Conservation (phyloP, 2,113 vertebrate species). For the Rafetus swinhoei region DNA sequence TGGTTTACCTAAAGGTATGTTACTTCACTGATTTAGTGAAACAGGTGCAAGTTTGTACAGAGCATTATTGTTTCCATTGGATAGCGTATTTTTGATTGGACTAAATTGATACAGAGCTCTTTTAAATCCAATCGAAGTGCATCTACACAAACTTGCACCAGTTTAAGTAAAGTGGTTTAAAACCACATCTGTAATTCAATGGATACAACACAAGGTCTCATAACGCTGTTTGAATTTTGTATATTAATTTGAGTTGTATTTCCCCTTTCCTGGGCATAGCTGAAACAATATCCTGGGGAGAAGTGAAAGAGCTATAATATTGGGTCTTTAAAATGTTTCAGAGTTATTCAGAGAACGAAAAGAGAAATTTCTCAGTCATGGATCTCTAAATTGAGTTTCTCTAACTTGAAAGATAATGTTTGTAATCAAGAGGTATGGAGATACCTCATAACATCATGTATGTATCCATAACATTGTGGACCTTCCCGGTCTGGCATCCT, state of each 20-base stretch:
- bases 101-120: not conserved
- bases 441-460: not conserved
- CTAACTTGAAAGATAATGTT: not conserved
- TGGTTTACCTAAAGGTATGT: not conserved
- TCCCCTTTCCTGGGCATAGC: not conserved
- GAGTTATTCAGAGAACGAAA: not conserved
- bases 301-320: not conserved
- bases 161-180: not conserved
- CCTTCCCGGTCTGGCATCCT: too few relatives aligned
- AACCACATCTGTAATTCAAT: not conserved
- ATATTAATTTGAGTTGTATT: not conserved
- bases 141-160: not conserved
- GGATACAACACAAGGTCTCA: not conserved
- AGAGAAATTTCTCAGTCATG: not conserved
- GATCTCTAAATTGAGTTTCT: not conserved
- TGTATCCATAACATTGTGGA: not conserved
- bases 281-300: not conserved
- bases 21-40: not conserved
- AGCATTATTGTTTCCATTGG: not conserved
- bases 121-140: not conserved
- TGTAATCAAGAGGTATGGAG: not conserved
- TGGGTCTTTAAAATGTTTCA: not conserved
- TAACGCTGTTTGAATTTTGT: not conserved
- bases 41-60: not conserved
- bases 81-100: conserved; percentile 3